Conservation (phyloP, 2,113 vertebrate species). For the Rhea americana region DNA sequence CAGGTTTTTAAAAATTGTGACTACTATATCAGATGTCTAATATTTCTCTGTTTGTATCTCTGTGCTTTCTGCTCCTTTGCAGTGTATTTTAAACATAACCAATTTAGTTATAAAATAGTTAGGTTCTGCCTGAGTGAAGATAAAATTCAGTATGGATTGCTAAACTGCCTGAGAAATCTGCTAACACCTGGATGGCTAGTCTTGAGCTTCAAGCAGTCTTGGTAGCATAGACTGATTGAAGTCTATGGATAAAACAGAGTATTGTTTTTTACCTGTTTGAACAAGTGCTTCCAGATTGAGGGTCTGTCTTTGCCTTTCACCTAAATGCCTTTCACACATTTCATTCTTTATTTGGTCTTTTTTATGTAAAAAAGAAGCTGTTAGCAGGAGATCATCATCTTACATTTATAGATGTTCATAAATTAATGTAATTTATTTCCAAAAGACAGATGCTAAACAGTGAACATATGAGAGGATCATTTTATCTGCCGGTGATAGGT, state of each 20-base stretch:
- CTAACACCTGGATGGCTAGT: neutral
- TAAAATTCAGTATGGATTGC: neutral
- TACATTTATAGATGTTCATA: neutral
- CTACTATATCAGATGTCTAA: rapidly evolving
- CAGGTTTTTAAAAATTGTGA: neutral
- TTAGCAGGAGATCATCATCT: neutral
- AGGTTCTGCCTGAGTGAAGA: neutral
- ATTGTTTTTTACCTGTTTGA: neutral
- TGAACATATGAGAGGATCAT: rapidly evolving
- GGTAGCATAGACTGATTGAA: neutral
- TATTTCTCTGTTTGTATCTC: neutral
- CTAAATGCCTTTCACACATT: neutral
- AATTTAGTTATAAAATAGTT: neutral
- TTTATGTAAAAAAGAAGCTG: neutral
- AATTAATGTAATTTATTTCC: neutral
- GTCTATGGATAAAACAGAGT: neutral
- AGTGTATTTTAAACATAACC: neutral
- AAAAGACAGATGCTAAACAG: neutral
- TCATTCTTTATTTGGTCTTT: neutral
- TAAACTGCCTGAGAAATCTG: neutral
- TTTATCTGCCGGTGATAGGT: neutral
- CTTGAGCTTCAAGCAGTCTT: neutral
- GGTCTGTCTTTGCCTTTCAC: neutral
- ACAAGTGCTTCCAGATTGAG: neutral
- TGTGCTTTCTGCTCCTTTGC: neutral